Conservation (phyloP, 2,888 invertebrate species). For the Acrocyrtus sp. region DNA sequence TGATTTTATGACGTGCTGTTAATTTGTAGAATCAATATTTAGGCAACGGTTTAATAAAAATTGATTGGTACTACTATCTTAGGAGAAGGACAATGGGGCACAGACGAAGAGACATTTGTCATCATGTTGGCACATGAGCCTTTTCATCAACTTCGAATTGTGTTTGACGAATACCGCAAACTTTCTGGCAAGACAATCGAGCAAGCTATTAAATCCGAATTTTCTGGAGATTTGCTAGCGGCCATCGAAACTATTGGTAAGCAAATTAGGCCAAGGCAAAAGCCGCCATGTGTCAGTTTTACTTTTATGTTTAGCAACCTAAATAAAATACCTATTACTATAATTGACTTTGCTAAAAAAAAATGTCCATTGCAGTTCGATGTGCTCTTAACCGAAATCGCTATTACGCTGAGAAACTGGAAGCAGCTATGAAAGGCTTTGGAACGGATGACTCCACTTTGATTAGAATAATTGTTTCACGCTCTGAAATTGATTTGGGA, state of each 20-base stretch:
- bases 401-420: slow-evolving; percentile 59
- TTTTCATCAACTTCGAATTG: slow-evolving; percentile 75
- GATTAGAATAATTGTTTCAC: slow-evolving; percentile 50
- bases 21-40: slow-evolving; percentile 3
- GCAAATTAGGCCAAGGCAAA: too few species aligned
- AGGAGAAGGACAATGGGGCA: slow-evolving; percentile 49
- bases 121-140: slow-evolving; percentile 79
- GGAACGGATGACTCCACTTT: slow-evolving; percentile 53
- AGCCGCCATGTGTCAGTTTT: not conserved
- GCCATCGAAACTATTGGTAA: slow-evolving; percentile 74
- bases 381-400: slow-evolving; percentile 47
- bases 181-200: slow-evolving; percentile 79
- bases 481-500: slow-evolving; percentile 52
- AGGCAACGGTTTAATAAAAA: not conserved
- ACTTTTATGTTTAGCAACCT: too few species aligned
- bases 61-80: not conserved
- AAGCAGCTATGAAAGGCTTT: slow-evolving; percentile 57
- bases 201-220: slow-evolving; percentile 74
- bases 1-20: slow-evolving; percentile 13
- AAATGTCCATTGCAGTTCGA: slow-evolving; percentile 56
- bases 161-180: slow-evolving; percentile 80
- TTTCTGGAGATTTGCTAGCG: slow-evolving; percentile 73
- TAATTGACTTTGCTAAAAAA: not conserved
- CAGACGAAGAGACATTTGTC: slow-evolving; percentile 71
- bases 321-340: too few species aligned